Percentiles rank a stretch among this genome's conserved stretches.
These are phyloP conservation scores for Congeria kusceri DNA, from an alignment of 2,888 invertebrate genomes.

Conservation along the genomic window DNA sequence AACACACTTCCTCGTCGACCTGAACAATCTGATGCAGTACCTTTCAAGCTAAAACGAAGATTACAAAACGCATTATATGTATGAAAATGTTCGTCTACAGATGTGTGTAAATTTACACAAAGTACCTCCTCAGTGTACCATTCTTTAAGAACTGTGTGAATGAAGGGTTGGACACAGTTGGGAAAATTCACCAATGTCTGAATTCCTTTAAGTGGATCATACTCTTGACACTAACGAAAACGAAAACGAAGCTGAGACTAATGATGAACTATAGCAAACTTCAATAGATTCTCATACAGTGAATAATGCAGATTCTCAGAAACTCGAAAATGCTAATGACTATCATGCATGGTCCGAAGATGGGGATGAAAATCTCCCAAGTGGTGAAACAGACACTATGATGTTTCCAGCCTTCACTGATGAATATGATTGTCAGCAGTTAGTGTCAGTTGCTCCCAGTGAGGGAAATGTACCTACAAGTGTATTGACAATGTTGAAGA, in stretches of 20 bases:
- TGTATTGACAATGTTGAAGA: slow-evolving; percentile 26
- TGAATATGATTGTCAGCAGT: slow-evolving; percentile 1
- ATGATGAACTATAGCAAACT: not conserved
- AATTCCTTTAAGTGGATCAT: not conserved
- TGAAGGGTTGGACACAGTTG: slow-evolving; percentile 27
- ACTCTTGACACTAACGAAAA: not conserved
- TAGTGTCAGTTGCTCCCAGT: slow-evolving; percentile 25
- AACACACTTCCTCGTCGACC: slow-evolving; percentile 28
- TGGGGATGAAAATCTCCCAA: slow-evolving; percentile 22
- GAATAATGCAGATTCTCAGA: not conserved
- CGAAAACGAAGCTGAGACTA: not conserved
- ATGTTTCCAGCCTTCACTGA: slow-evolving; percentile 19
- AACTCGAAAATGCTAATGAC: not conserved
- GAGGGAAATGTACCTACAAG: slow-evolving; percentile 31
- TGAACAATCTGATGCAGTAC: slow-evolving; percentile 13
- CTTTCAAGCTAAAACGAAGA: slow-evolving; percentile 38
- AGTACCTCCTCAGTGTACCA: slow-evolving; percentile 27
- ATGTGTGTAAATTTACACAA: slow-evolving; percentile 24
- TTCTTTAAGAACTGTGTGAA: slow-evolving; percentile 27
- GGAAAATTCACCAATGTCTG: not conserved
- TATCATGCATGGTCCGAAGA: slow-evolving; percentile 22
- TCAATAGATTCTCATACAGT: not conserved
- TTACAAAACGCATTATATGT: slow-evolving; percentile 39
- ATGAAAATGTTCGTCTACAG: slow-evolving; percentile 42
- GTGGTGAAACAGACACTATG: slow-evolving; percentile 40